Evolutionary conservation across 2,113 vertebrate species (phyloP).

Genomic region (Neoarius graeffei): DNA sequence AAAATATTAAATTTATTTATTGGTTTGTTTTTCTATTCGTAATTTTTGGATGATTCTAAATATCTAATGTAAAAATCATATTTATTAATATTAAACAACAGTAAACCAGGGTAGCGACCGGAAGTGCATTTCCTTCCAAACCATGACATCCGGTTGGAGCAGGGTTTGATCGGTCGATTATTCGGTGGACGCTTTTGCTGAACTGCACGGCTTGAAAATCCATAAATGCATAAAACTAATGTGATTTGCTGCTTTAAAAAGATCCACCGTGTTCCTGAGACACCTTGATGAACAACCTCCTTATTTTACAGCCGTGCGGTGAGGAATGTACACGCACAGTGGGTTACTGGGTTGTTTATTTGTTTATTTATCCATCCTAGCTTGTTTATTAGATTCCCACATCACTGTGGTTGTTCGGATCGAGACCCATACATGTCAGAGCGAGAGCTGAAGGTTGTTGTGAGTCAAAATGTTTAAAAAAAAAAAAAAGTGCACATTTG

Average conservation of each 20-base stretch:
- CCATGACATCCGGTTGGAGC: slow-evolving; percentile 68
- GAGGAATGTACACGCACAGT: neutral
- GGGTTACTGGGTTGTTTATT: slow-evolving; percentile 23
- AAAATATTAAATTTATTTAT: too few relatives aligned
- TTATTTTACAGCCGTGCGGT: slow-evolving; percentile 49
- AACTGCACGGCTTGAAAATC: slow-evolving; percentile 1
- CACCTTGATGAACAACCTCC: slow-evolving; percentile 38
- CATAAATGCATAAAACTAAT: slow-evolving; percentile 3
- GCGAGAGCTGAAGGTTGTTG: neutral
- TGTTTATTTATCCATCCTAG: slow-evolving; percentile 34
- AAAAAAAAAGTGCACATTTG: too few relatives aligned
- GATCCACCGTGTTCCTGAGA: neutral
- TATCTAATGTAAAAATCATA: neutral
- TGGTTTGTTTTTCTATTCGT: neutral
- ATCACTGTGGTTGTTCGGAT: neutral
- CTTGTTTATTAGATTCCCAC: slow-evolving; percentile 20
- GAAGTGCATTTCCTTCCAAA: slow-evolving; percentile 63
- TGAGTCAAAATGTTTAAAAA: neutral
- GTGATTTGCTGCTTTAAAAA: neutral
- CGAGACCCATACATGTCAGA: neutral
- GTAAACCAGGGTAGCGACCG: slow-evolving; percentile 20
- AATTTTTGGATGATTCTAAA: neutral
- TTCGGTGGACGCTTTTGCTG: slow-evolving; percentile 13
- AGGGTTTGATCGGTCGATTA: slow-evolving; percentile 42
- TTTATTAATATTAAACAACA: neutral